Base-by-base conservation (phyloP, 2,797 vertebrate genomes). In the Aulostomus chinensis region DNA sequence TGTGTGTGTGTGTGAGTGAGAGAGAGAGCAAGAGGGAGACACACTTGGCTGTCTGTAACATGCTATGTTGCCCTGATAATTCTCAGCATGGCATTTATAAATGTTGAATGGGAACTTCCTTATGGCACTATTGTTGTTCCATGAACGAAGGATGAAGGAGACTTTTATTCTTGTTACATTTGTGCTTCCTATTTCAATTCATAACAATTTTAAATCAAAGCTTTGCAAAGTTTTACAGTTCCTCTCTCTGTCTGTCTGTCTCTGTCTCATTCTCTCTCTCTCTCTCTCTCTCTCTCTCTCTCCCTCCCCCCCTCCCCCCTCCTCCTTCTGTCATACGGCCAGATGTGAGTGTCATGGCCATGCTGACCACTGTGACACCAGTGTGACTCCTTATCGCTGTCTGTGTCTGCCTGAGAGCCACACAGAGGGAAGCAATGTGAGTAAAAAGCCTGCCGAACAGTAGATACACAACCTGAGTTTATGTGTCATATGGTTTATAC, bases 321-420 rank as follows among this genome's bases (percentile, higher is more conserved):
- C 39, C n/a, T 25, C 72, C 67, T 74, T 68, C 24, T 58, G 3
- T 58, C 24, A 40, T 49, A 57, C 71, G 49, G 39, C 41, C 80
- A 98, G 95, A 65, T 97, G 96, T 65, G 90, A 94, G 69, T 98
- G 95, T 81, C 83, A 93, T 0, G 94, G 97, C 49, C 94, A 96
- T 9, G 93, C 95, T 8, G 83, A 91, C 68, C 72, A 62, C 17
- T 98, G 95, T 14, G 90, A 98, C 16, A 87, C 83, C 24, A 68
- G 46, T 20, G 38, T 81, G 56, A 86, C 57, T 5, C 93, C 93
- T 0, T 97, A 95, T 55, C 86, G 62, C 52, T 98, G 96, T 17
- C 46, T 90, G 20, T 99, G 95, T 34, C 43, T 93, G 31, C 80
- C 70, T 29, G 91, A 93, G 63, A 96, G 94, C 73, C 90, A 94